Evolutionary conservation across 2,888 invertebrate genomes (phyloP).

Genomic region (Balanococcus diminutus): DNA sequence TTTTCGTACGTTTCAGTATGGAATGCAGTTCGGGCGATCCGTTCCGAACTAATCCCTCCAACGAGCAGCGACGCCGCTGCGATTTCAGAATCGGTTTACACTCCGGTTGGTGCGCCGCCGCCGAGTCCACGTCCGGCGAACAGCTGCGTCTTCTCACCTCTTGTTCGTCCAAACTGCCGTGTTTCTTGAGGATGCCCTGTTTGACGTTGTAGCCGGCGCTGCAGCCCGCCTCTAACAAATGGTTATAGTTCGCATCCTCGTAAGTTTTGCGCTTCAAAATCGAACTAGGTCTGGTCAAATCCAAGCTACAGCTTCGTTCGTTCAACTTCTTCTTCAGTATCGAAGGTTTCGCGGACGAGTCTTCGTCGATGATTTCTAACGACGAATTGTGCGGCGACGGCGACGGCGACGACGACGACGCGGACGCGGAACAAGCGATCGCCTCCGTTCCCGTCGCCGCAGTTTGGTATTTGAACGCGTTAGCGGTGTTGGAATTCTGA

Average conservation of each 20-base stretch:
- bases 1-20: constrained; percentile 71
- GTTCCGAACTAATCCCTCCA: constrained; percentile 69
- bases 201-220: not conserved
- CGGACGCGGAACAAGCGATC: not conserved
- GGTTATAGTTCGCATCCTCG: not conserved
- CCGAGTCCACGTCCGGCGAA: constrained; percentile 66
- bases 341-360: constrained; percentile 34
- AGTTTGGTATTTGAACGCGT: not conserved
- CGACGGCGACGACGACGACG: not conserved
- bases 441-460: not conserved
- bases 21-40: constrained; percentile 61
- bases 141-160: constrained; percentile 72
- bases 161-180: constrained; percentile 80
- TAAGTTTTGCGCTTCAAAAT: constrained; percentile 56
- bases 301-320: constrained; percentile 36
- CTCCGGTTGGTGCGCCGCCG: constrained; percentile 63
- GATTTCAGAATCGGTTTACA: constrained; percentile 73
- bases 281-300: constrained; percentile 50
- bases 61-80: constrained; percentile 69
- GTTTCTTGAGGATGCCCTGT: constrained; percentile 82
- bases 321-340: constrained; percentile 55
- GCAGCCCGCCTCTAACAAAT: not conserved
- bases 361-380: constrained; percentile 46
- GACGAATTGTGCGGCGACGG: constrained; percentile 15
- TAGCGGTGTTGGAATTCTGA: not conserved